These are phyloP conservation scores for Caloenas nicobarica DNA, from an alignment of 2,113 vertebrate genomes.

Conservation along the genomic window DNA sequence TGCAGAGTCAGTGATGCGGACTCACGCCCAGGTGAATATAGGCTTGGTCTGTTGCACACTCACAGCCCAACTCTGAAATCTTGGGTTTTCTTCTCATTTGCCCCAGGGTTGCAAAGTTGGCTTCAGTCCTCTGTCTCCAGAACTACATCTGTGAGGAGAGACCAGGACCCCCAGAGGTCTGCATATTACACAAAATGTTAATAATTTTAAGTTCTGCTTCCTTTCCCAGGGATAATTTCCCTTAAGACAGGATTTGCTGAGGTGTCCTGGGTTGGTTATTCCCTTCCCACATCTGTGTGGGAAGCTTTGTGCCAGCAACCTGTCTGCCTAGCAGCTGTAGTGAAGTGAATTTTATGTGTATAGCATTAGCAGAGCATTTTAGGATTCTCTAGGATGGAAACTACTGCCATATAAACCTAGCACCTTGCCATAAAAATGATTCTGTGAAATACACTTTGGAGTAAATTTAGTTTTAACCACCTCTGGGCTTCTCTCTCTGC, in stretches of 20 bases:
- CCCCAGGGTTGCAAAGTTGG: not conserved
- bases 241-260: not conserved
- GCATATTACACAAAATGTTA: not conserved
- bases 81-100: not conserved
- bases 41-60: not conserved
- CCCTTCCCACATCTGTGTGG: constrained; percentile 5
- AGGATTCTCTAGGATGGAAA: constrained; percentile 44
- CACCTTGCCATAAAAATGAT: not conserved
- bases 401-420: constrained; percentile 22
- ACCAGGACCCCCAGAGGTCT: not conserved
- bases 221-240: constrained; percentile 15
- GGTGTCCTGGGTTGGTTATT: not conserved
- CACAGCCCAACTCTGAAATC: not conserved
- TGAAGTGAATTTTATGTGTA: constrained; percentile 32
- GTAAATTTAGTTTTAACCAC: not conserved
- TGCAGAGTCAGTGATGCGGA: not conserved
- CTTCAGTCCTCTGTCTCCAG: not conserved
- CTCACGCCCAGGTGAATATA: too few species aligned
- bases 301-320: constrained; percentile 11
- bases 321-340: constrained; percentile 24
- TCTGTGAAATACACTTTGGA: not conserved
- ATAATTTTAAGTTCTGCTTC: not conserved
- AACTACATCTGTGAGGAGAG: not conserved
- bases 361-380: constrained; percentile 51
- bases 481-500: not conserved